Conservation (phyloP, 2,888 invertebrate genomes). For the Andrena haemorrhoa region DNA sequence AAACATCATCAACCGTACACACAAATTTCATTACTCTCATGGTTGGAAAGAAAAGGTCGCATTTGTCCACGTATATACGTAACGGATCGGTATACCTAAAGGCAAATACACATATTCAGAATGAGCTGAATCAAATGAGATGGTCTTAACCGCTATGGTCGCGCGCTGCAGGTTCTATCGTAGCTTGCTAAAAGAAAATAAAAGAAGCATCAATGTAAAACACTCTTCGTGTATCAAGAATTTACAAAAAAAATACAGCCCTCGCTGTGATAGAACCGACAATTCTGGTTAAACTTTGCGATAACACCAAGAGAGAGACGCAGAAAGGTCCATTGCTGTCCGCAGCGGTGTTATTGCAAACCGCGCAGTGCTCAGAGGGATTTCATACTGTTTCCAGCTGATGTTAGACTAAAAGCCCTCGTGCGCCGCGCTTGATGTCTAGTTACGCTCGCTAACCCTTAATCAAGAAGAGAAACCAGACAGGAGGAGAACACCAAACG, state of each 20-base stretch:
- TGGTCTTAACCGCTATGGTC: constrained; percentile 71
- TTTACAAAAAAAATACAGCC: constrained; percentile 13
- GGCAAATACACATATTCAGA: constrained; percentile 60
- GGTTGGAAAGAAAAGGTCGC: constrained; percentile 49
- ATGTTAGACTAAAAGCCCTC: constrained; percentile 58
- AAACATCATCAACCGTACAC: constrained; percentile 70
- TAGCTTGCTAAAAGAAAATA: constrained; percentile 18
- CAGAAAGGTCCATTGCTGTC: background rate
- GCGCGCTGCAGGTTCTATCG: constrained; percentile 79
- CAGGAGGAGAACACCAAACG: constrained; percentile 41
- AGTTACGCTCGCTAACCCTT: background rate
- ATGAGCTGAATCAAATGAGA: constrained; percentile 58
- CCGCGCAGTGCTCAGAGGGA: constrained; percentile 63
- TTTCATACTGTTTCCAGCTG: constrained; percentile 51
- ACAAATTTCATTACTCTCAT: constrained; percentile 60
- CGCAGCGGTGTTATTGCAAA: constrained; percentile 65
- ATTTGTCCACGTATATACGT: constrained; percentile 60
- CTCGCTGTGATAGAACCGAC: constrained; percentile 56
- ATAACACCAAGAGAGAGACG: constrained; percentile 53
- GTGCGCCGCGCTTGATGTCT: constrained; percentile 55
- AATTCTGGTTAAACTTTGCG: constrained; percentile 57
- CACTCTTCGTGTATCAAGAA: constrained; percentile 26
- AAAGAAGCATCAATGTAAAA: background rate
- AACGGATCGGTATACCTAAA: constrained; percentile 63
- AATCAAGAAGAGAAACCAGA: background rate